Conservation (phyloP, 64 coral and sea anemone genomes). For the Hydrozoanthus tunicans region DNA sequence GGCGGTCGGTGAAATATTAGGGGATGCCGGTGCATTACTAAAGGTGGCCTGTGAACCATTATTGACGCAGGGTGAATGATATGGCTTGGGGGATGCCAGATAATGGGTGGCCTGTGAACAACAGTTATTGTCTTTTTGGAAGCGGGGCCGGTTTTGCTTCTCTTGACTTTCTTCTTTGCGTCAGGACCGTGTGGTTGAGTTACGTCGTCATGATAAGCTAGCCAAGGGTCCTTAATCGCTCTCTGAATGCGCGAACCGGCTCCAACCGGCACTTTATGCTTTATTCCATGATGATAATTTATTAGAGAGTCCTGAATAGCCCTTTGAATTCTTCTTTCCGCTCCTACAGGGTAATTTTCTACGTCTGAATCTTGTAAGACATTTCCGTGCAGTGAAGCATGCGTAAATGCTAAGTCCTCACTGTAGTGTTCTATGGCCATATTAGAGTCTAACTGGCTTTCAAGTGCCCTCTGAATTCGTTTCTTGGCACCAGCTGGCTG, state of each 20-base stretch:
- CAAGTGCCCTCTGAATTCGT: conserved; percentile 60
- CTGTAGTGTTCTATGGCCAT: not conserved
- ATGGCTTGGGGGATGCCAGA: conserved; percentile 93
- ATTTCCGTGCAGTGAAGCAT: not conserved
- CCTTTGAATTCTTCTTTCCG: conserved; percentile 13
- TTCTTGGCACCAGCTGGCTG: conserved; percentile 64
- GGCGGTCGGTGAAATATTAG: conserved; percentile 90
- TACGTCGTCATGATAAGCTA: not conserved
- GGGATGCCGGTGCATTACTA: conserved; percentile 94
- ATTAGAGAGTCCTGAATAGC: conserved; percentile 19
- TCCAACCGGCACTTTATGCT: not conserved
- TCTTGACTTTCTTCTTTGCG: not conserved
- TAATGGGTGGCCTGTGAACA: conserved; percentile 83
- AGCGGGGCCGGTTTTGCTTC: conserved; percentile 24
- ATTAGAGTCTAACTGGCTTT: not conserved
- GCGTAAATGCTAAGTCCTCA: not conserved
- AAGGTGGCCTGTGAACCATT: conserved; percentile 89
- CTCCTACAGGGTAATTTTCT: conserved; percentile 23
- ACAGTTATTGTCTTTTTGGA: conserved; percentile 85
- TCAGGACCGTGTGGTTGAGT: not conserved
- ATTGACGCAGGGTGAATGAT: conserved; percentile 85
- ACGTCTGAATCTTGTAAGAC: conserved; percentile 60
- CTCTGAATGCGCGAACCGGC: conserved; percentile 9
- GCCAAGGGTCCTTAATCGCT: conserved; percentile 30
- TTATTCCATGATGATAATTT: not conserved